A percentile compares a stretch with the other conserved stretches of the same genome.
These are phyloP conservation scores for Craterocephalus amniculus DNA, from an alignment of 2,797 vertebrate genomes.

Conservation along the genomic window DNA sequence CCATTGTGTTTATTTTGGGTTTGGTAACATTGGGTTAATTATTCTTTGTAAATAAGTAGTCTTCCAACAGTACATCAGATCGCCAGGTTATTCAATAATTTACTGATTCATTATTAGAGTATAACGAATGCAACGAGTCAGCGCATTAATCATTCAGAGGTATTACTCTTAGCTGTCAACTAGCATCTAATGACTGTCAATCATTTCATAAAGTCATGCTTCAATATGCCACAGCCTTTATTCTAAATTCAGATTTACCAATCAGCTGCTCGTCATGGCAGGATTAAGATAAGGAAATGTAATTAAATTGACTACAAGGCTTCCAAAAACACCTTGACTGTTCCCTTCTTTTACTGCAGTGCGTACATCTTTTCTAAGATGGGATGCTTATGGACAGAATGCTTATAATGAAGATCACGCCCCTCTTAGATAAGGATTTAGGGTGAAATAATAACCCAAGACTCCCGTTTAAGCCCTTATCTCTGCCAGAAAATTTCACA, in stretches of 20 bases:
- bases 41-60: background rate
- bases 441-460: background rate
- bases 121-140: conserved; percentile 21
- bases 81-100: background rate
- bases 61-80: background rate
- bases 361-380: background rate
- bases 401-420: background rate
- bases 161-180: background rate
- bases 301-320: conserved; percentile 3
- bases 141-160: conserved; percentile 17
- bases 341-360: background rate
- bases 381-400: background rate
- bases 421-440: background rate
- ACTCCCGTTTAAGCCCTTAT: background rate
- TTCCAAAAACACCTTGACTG: background rate
- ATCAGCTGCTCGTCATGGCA: background rate
- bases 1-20: background rate
- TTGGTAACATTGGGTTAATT: background rate
- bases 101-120: background rate
- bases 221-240: background rate
- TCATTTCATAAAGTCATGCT: conserved; percentile 7
- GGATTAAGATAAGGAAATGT: conserved; percentile 5
- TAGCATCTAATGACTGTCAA: background rate
- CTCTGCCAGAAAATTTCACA: background rate
- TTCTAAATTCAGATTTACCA: background rate